Evolutionary conservation across 2,113 vertebrate genomes (phyloP).

Genomic region (Heterotis niloticus): DNA sequence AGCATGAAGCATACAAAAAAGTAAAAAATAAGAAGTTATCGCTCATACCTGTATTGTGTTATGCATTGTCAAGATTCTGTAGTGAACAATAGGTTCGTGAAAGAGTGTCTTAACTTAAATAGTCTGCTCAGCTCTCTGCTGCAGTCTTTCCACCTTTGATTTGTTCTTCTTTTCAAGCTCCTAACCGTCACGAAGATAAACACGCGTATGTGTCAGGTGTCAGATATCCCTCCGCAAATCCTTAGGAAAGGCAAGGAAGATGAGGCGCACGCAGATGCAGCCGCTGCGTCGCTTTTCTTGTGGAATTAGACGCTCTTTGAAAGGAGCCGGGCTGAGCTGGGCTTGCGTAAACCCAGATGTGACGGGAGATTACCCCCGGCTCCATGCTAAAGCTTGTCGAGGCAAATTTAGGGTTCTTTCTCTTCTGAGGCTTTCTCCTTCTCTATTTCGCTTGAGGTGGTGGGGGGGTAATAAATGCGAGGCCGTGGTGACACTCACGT

Average conservation of each 20-base stretch:
- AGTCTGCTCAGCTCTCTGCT: too few species aligned
- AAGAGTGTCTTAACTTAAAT: too few species aligned
- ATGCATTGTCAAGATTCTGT: too few species aligned
- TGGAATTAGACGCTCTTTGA: conserved; percentile 12
- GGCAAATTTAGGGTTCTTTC: too few species aligned
- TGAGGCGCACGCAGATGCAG: not conserved
- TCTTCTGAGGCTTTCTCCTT: too few species aligned
- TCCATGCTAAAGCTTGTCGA: too few species aligned
- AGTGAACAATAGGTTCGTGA: too few species aligned
- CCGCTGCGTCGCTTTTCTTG: not conserved
- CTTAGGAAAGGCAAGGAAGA: not conserved
- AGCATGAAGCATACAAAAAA: too few species aligned
- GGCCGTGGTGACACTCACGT: not conserved
- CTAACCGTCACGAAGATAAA: not conserved
- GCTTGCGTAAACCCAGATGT: not conserved
- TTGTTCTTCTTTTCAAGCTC: not conserved
- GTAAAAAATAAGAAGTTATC: too few species aligned
- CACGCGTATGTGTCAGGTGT: not conserved
- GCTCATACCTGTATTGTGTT: too few species aligned
- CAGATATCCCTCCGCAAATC: not conserved
- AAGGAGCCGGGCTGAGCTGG: not conserved
- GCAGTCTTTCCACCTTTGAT: not conserved
- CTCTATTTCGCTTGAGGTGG: not conserved
- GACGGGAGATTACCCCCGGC: too few species aligned
- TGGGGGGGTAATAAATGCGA: not conserved